phyloP scores from a whole-genome alignment of 2,113 vertebrate species.

The Gila orcuttii region DNA sequence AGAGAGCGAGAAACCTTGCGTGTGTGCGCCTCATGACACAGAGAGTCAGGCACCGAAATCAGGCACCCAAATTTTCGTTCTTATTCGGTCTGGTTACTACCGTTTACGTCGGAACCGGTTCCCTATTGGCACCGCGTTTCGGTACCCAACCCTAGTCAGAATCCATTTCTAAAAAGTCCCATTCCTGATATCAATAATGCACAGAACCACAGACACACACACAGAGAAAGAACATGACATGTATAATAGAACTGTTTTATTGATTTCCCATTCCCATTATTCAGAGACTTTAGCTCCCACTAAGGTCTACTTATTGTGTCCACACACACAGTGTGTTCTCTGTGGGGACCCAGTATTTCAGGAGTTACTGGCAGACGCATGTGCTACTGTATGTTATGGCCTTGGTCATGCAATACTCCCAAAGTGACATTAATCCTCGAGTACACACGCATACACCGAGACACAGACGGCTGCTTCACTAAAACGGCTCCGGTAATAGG shows the following conservation, averaged over 20 bases:
- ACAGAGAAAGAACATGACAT: neutral
- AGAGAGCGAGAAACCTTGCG: too few relatives aligned
- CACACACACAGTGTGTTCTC: constrained; percentile 17
- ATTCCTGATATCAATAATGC: neutral
- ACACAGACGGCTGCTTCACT: constrained; percentile 44
- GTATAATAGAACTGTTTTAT: constrained; percentile 24
- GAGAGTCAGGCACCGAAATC: too few relatives aligned
- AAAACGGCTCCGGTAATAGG: constrained; percentile 39
- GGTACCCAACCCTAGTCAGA: too few relatives aligned
- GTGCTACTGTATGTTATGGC: constrained; percentile 56
- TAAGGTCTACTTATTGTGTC: constrained; percentile 26
- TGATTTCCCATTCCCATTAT: constrained; percentile 31
- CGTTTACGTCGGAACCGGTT: too few relatives aligned
- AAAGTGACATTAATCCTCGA: constrained; percentile 46
- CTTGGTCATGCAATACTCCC: constrained; percentile 58
- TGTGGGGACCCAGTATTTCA: constrained; percentile 30
- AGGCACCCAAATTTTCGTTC: too few relatives aligned
- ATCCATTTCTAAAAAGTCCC: neutral
- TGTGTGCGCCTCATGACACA: too few relatives aligned
- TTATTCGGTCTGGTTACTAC: too few relatives aligned
- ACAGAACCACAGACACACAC: neutral
- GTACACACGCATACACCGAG: constrained; percentile 9
- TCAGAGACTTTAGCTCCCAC: constrained; percentile 29
- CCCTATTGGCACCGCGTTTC: too few relatives aligned
- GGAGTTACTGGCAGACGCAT: constrained; percentile 54